Conservation (phyloP, 2,113 vertebrate genomes). For the Pseudonaja textilis region DNA sequence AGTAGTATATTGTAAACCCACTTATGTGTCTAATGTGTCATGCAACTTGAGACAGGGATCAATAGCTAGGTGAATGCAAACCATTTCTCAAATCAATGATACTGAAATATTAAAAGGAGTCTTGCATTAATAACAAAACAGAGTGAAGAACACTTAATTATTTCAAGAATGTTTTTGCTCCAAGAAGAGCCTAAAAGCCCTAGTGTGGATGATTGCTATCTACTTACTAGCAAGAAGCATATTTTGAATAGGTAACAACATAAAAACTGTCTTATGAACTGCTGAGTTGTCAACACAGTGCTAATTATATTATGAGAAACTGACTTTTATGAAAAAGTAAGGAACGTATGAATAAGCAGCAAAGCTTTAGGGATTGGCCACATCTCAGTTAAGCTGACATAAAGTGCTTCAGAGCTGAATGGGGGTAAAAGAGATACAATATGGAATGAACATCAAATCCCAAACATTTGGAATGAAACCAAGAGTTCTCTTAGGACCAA, state of each 20-base stretch:
- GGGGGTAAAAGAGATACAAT: background rate
- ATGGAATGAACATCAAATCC: background rate
- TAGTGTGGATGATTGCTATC: background rate
- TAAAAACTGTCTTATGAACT: conserved; percentile 6
- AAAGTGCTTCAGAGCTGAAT: background rate
- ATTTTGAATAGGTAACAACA: background rate
- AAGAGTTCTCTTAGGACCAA: background rate
- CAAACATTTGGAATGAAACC: background rate
- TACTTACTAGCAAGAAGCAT: background rate
- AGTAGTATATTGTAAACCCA: background rate
- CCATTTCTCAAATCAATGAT: background rate
- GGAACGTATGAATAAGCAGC: background rate
- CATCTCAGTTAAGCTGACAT: background rate
- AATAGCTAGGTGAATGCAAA: background rate
- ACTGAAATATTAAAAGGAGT: background rate
- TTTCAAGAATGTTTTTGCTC: background rate
- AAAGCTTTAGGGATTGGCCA: background rate
- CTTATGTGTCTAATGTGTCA: background rate
- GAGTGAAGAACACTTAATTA: conserved; percentile 3
- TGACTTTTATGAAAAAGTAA: conserved; percentile 17
- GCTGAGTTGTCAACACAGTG: conserved; percentile 9
- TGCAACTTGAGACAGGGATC: background rate
- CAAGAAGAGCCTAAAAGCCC: background rate
- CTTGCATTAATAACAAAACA: background rate
- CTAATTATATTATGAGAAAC: conserved; percentile 5